phyloP scores from a whole-genome alignment of 2,888 invertebrate species.

The Acheta domesticus region DNA sequence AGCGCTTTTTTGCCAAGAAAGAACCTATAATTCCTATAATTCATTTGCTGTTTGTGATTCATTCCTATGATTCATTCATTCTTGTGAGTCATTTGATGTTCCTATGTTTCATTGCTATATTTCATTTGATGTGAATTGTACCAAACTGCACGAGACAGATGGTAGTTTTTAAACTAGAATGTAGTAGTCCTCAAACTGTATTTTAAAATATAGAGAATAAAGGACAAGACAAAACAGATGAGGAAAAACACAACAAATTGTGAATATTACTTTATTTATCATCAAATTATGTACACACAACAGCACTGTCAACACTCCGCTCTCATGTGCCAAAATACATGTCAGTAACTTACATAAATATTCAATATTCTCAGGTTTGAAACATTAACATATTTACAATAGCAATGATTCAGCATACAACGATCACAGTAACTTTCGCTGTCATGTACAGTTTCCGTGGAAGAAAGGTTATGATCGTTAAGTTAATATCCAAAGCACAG shows the following conservation, averaged over 20 bases:
- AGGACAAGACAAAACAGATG: background rate
- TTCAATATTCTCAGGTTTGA: background rate
- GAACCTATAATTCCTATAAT: too few relatives aligned
- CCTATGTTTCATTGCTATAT: too few relatives aligned
- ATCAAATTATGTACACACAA: background rate
- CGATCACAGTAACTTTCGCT: background rate
- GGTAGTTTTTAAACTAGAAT: too few relatives aligned
- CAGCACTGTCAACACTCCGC: background rate
- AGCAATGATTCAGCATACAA: background rate
- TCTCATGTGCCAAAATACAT: background rate
- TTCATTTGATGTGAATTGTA: too few relatives aligned
- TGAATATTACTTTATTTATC: slow-evolving; percentile 9
- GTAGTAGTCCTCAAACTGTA: too few relatives aligned
- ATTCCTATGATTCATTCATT: too few relatives aligned
- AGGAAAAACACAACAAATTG: background rate
- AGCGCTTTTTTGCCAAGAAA: too few relatives aligned
- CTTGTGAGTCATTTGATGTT: too few relatives aligned
- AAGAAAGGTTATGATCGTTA: background rate
- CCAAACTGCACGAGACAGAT: too few relatives aligned
- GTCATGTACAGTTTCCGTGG: background rate
- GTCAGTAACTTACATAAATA: background rate
- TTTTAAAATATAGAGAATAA: too few relatives aligned
- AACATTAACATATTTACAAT: slow-evolving; percentile 9
- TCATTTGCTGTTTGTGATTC: too few relatives aligned
- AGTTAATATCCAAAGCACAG: slow-evolving; percentile 4